Conservation (phyloP, 2,113 vertebrate species). For the Corapipo altera region DNA sequence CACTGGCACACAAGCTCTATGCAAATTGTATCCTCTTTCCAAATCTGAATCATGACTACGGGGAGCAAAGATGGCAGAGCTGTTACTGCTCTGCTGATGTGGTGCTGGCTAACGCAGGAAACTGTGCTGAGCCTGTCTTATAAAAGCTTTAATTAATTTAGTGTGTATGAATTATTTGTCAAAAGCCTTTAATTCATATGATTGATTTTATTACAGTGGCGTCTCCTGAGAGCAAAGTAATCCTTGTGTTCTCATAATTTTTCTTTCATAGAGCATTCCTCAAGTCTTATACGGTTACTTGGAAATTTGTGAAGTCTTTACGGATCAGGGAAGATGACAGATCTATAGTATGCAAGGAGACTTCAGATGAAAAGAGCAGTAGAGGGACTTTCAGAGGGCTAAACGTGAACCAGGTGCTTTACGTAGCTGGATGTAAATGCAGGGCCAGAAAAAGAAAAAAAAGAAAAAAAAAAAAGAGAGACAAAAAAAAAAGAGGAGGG, state of each 20-base stretch:
- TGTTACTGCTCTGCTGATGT: not conserved
- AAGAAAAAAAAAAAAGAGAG: too few species aligned
- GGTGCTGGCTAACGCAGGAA: not conserved
- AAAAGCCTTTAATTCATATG: conserved; percentile 76
- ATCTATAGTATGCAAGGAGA: not conserved
- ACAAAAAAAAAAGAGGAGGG: not conserved
- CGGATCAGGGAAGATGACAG: conserved; percentile 49
- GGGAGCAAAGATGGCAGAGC: conserved; percentile 3
- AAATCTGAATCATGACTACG: conserved; percentile 21
- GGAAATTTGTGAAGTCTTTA: conserved; percentile 37
- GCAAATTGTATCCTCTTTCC: not conserved
- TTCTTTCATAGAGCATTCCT: conserved; percentile 33
- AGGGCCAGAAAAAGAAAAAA: not conserved
- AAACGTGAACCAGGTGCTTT: conserved; percentile 36
- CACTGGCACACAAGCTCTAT: not conserved
- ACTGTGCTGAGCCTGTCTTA: conserved; percentile 7
- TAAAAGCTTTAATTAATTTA: conserved; percentile 78
- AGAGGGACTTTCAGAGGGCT: conserved; percentile 12
- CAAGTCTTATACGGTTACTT: not conserved
- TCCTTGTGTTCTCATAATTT: conserved; percentile 52
- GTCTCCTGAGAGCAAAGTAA: conserved; percentile 53
- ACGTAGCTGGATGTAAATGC: not conserved
- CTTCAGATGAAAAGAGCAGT: conserved; percentile 27
- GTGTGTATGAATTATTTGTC: conserved; percentile 78
- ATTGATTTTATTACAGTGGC: conserved; percentile 71